Percentiles rank a stretch among this genome's conserved stretches.
These are phyloP conservation scores for Lathamus discolor DNA, from an alignment of 2,113 vertebrate genomes.

Conservation along the genomic window DNA sequence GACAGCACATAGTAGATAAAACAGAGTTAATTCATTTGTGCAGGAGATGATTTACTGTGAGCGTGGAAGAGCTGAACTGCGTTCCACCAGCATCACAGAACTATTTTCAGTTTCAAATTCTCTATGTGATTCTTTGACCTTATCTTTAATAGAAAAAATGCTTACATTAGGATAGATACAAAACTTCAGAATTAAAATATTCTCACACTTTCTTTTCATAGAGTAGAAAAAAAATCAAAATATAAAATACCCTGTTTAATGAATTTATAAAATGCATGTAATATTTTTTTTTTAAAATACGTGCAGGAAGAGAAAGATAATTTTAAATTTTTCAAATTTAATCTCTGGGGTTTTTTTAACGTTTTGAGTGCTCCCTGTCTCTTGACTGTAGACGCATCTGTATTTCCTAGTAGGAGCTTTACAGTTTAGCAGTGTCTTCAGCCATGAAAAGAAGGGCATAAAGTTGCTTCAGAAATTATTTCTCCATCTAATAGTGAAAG, in stretches of 20 bases:
- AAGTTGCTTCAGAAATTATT: not conserved
- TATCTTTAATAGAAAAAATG: not conserved
- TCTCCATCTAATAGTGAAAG: not conserved
- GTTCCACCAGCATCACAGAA: not conserved
- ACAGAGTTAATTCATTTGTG: not conserved
- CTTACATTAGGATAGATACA: not conserved
- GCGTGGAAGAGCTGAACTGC: not conserved
- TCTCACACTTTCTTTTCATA: not conserved
- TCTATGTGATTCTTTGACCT: not conserved
- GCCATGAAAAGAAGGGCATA: not conserved
- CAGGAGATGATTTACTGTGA: not conserved
- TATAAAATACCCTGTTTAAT: not conserved
- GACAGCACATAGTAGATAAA: not conserved
- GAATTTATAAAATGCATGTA: not conserved
- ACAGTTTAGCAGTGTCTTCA: not conserved
- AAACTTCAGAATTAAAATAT: not conserved
- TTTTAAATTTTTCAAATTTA: not conserved
- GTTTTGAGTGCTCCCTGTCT: not conserved
- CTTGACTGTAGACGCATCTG: not conserved
- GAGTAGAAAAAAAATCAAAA: not conserved
- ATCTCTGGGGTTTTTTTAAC: not conserved
- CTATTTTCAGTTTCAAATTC: not conserved
- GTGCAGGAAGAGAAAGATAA: not conserved
- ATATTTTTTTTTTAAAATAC: not conserved
- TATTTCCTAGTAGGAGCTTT: not conserved